phyloP scores from a whole-genome alignment of 2,113 vertebrate species.

The Callaeas wilsoni region DNA sequence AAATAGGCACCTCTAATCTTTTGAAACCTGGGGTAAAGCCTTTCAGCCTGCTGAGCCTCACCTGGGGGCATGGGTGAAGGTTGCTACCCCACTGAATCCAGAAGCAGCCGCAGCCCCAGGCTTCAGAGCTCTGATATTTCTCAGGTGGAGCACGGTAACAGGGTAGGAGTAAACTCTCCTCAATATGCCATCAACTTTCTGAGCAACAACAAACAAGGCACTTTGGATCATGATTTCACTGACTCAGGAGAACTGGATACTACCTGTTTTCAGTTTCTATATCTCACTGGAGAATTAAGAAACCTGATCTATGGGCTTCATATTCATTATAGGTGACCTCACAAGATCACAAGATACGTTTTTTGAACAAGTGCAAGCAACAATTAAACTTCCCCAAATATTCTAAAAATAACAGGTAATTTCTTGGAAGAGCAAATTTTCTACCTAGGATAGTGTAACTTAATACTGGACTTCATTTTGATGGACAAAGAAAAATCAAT shows the following conservation, averaged over 20 bases:
- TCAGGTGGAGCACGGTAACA: background rate
- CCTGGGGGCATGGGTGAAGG: accelerated
- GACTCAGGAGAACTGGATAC: background rate
- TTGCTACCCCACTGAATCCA: background rate
- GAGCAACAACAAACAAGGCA: background rate
- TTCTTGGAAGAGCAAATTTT: background rate
- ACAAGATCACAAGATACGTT: background rate
- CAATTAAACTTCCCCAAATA: background rate
- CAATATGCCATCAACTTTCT: background rate
- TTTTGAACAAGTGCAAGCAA: background rate
- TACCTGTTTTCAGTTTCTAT: background rate
- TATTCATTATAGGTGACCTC: background rate
- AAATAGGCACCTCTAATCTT: background rate
- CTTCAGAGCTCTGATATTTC: background rate
- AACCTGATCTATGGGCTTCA: background rate
- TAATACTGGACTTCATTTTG: background rate
- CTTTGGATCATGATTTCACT: background rate
- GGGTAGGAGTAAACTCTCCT: background rate
- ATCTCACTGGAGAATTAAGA: background rate
- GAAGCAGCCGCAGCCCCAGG: background rate
- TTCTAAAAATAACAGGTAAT: background rate
- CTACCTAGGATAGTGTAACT: background rate
- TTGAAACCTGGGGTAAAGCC: background rate
- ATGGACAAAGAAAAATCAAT: background rate
- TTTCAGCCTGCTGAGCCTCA: background rate